Percentiles rank a stretch among this genome's conserved stretches.
Conservation (phyloP, 1,140 invertebrate species). For the Luehdorfia chinensis region DNA sequence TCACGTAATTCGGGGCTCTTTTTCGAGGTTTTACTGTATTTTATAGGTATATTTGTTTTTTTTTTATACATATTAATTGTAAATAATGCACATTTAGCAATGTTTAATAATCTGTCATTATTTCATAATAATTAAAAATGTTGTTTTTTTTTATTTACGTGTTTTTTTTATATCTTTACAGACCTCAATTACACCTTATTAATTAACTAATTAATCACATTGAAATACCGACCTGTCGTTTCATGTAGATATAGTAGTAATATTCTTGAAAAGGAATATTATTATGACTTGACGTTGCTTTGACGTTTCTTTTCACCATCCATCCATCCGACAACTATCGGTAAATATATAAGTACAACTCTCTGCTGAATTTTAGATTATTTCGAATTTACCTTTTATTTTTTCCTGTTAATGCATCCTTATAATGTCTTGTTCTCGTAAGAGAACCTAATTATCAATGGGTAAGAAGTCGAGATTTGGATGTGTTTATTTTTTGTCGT, state of each 20-base stretch:
- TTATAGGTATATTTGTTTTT: too few species aligned
- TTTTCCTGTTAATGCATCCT: slow-evolving; percentile 27
- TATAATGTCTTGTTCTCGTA: slow-evolving; percentile 70
- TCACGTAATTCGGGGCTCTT: slow-evolving; percentile 14
- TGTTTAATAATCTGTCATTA: too few species aligned
- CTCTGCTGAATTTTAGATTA: slow-evolving; percentile 36
- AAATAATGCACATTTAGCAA: too few species aligned
- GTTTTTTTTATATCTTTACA: too few species aligned
- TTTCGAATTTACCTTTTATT: slow-evolving; percentile 33
- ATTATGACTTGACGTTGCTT: slow-evolving; percentile 41
- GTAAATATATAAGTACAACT: slow-evolving; percentile 39
- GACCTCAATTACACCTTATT: too few species aligned
- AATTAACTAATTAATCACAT: too few species aligned
- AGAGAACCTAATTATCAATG: slow-evolving; percentile 69
- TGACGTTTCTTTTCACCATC: slow-evolving; percentile 39
- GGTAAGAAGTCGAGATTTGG: slow-evolving; percentile 44
- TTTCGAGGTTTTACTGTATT: too few species aligned
- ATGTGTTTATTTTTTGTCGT: slow-evolving; percentile 28
- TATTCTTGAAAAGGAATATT: slow-evolving; percentile 29
- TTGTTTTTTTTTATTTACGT: too few species aligned
- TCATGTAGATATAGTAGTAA: too few species aligned
- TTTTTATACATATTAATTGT: too few species aligned
- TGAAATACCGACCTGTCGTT: too few species aligned
- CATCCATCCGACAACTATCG: slow-evolving; percentile 35
- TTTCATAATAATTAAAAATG: too few species aligned